Evolutionary conservation across 2,797 vertebrate species (phyloP).

Genomic region (Squalus acanthias): DNA sequence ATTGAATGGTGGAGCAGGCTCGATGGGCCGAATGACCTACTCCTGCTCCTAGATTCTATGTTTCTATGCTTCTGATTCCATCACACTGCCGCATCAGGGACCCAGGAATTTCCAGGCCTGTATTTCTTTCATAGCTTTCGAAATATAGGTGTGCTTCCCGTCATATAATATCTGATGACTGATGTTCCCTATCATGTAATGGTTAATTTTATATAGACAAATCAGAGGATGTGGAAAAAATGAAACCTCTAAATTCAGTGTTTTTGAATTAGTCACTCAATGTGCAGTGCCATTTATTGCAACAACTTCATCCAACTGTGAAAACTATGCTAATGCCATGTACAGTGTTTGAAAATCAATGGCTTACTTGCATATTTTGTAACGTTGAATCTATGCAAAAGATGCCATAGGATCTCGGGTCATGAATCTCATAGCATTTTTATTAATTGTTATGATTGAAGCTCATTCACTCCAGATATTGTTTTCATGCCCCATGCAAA

Average conservation of each 20-base stretch:
- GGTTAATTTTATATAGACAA: not conserved
- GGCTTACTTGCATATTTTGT: not conserved
- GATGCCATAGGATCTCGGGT: not conserved
- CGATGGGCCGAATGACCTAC: too few relatives aligned
- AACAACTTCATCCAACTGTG: not conserved
- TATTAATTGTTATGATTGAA: not conserved
- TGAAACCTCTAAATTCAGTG: not conserved
- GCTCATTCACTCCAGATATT: too few relatives aligned
- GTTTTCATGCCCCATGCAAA: not conserved
- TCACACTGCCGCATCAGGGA: not conserved
- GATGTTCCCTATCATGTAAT: not conserved
- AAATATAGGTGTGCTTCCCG: not conserved
- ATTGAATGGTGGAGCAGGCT: too few relatives aligned
- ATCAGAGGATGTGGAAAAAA: not conserved
- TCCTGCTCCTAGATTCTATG: too few relatives aligned
- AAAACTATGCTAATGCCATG: not conserved
- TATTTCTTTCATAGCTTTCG: not conserved
- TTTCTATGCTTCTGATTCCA: not conserved
- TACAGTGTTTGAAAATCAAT: not conserved
- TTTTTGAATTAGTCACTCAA: not conserved
- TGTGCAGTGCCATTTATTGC: not conserved
- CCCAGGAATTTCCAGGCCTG: too few relatives aligned
- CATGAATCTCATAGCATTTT: not conserved
- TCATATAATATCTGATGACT: not conserved
- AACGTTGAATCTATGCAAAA: not conserved